Percentiles rank a stretch among this genome's conserved stretches.
phyloP scores from a whole-genome alignment of 2,888 invertebrate species.

The Nymphalis polychloros region DNA sequence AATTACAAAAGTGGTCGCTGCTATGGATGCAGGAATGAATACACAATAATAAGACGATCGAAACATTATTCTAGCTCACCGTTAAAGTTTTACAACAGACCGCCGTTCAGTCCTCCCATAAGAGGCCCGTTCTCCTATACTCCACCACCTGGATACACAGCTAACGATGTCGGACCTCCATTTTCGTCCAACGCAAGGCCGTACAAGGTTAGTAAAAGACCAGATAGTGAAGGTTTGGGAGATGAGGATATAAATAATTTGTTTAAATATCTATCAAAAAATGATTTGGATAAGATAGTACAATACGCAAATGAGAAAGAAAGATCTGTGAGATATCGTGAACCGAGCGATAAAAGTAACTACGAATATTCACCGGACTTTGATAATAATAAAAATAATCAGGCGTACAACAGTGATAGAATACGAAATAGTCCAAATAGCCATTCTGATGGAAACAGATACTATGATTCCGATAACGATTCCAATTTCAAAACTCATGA shows the following conservation, averaged over 20 bases:
- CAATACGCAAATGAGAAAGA: slow-evolving; percentile 53
- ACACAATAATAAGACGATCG: slow-evolving; percentile 61
- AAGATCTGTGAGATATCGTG: slow-evolving; percentile 24
- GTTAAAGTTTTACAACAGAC: slow-evolving; percentile 57
- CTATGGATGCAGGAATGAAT: slow-evolving; percentile 44
- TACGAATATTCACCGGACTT: slow-evolving; percentile 18
- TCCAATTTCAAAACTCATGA: slow-evolving; percentile 10
- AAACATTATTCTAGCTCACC: slow-evolving; percentile 63
- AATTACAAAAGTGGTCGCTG: slow-evolving; percentile 38
- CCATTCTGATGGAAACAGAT: not conserved
- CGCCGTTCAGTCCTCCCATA: slow-evolving; percentile 51
- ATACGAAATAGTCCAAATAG: slow-evolving; percentile 1
- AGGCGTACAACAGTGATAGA: slow-evolving; percentile 4
- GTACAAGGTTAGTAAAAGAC: slow-evolving; percentile 65
- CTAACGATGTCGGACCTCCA: slow-evolving; percentile 45
- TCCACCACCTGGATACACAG: slow-evolving; percentile 59
- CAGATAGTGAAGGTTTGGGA: slow-evolving; percentile 56
- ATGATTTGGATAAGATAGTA: slow-evolving; percentile 68
- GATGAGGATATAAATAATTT: slow-evolving; percentile 68
- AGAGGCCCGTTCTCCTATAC: slow-evolving; percentile 62
- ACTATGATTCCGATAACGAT: slow-evolving; percentile 2
- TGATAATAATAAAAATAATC: slow-evolving; percentile 22
- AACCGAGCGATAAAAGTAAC: slow-evolving; percentile 16
- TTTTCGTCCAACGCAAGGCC: slow-evolving; percentile 47
- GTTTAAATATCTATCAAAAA: slow-evolving; percentile 66